Percentiles rank a stretch among this genome's conserved stretches.
These are phyloP conservation scores for Lepidurus couesii DNA, from an alignment of 1,140 invertebrate species.

Conservation along the genomic window DNA sequence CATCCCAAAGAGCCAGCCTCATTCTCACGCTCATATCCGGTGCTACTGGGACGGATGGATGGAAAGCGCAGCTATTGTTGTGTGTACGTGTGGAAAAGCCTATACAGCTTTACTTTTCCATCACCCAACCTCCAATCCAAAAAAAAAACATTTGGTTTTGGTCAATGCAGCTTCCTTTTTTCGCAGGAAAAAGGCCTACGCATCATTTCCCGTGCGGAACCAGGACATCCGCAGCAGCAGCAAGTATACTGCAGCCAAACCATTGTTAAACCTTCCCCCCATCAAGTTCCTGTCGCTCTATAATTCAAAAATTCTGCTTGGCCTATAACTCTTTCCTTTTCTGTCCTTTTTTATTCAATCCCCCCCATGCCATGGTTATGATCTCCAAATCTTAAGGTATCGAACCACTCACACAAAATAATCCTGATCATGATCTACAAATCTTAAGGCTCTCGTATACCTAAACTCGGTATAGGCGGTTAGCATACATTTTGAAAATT, in stretches of 20 bases:
- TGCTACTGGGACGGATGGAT: neutral
- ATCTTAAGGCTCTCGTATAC: too few species aligned
- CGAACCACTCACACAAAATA: too few species aligned
- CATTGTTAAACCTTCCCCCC: neutral
- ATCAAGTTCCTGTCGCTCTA: neutral
- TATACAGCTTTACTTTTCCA: neutral
- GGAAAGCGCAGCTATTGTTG: conserved; percentile 5
- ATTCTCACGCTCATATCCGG: conserved; percentile 21
- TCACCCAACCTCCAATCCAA: neutral
- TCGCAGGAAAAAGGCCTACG: conserved; percentile 13
- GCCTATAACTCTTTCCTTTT: too few species aligned
- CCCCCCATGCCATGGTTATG: too few species aligned
- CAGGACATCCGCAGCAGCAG: conserved; percentile 8
- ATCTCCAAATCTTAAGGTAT: too few species aligned
- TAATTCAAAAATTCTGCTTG: too few species aligned
- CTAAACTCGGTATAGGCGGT: too few species aligned
- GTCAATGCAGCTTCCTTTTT: conserved; percentile 15
- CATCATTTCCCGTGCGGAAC: conserved; percentile 20
- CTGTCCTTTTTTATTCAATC: too few species aligned
- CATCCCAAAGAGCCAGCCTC: neutral
- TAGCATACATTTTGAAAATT: too few species aligned
- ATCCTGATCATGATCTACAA: too few species aligned
- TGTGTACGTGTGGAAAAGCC: conserved; percentile 1
- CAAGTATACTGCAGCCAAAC: neutral
- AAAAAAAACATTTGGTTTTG: neutral